Percentiles rank a stretch among this genome's conserved stretches.
Conservation (phyloP, 2,888 invertebrate genomes). For the Trissolcus japonicus region DNA sequence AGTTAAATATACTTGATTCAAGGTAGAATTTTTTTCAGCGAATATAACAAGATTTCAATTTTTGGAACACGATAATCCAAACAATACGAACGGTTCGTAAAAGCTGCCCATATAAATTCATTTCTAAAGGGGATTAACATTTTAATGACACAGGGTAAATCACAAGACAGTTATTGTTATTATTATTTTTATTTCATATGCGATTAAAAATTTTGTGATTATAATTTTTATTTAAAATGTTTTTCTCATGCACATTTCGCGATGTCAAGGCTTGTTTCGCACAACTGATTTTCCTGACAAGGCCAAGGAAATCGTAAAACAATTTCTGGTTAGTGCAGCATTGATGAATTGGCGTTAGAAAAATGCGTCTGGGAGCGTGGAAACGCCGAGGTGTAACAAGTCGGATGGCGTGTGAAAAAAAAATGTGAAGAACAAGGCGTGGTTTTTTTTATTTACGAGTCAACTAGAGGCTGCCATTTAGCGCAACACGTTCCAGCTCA, state of each 20-base stretch:
- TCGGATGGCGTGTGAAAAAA: conserved; percentile 8
- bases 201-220: too few relatives aligned
- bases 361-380: conserved; percentile 11
- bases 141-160: too few relatives aligned
- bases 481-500: conserved; percentile 53
- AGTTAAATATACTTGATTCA: too few relatives aligned
- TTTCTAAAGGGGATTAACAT: too few relatives aligned
- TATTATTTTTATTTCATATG: too few relatives aligned
- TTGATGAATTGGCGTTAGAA: conserved; percentile 25
- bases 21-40: too few relatives aligned
- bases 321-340: conserved; percentile 15
- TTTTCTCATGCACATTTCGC: conserved; percentile 4
- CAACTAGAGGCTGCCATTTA: conserved; percentile 51
- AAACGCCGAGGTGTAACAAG: conserved; percentile 3
- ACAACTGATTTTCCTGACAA: conserved; percentile 35
- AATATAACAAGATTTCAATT: too few relatives aligned
- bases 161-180: too few relatives aligned
- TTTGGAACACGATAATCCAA: too few relatives aligned
- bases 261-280: conserved; percentile 29
- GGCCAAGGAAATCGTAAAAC: conserved; percentile 47
- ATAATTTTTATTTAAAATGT: too few relatives aligned
- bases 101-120: too few relatives aligned
- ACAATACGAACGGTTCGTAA: too few relatives aligned
- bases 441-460: conserved; percentile 43
- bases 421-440: conserved; percentile 3